Conservation (phyloP, 2,113 vertebrate genomes). For the Elaphurus davidianus region DNA sequence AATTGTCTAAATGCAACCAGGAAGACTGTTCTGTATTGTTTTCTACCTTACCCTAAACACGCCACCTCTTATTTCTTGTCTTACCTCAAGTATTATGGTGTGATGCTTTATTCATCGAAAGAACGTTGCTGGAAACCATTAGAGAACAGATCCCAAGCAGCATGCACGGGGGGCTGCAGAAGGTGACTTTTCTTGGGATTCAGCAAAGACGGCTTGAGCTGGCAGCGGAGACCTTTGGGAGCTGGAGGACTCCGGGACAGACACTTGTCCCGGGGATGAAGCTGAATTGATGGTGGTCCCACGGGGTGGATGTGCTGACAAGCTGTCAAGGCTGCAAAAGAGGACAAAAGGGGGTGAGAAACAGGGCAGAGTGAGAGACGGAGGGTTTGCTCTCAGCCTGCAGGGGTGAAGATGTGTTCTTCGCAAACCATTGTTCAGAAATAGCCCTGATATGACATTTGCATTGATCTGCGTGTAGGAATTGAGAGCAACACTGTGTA, state of each 20-base stretch:
- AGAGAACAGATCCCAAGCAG: fast-evolving
- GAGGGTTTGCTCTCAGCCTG: fast-evolving
- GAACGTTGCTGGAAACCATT: fast-evolving
- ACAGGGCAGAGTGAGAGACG: fast-evolving
- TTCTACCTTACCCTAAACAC: neutral
- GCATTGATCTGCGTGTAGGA: fast-evolving
- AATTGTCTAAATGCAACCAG: fast-evolving
- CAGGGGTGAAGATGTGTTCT: fast-evolving
- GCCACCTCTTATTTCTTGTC: neutral
- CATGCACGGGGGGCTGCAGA: fast-evolving
- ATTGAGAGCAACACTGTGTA: fast-evolving
- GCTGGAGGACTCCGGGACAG: neutral
- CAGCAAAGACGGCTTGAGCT: fast-evolving
- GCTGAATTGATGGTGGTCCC: fast-evolving
- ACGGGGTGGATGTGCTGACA: fast-evolving
- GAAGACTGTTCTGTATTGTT: neutral
- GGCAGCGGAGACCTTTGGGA: fast-evolving
- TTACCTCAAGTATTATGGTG: fast-evolving
- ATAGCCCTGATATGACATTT: fast-evolving
- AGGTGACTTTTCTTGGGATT: neutral
- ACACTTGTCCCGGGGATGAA: fast-evolving
- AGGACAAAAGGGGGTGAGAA: neutral
- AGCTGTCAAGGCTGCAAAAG: neutral
- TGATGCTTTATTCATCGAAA: neutral
- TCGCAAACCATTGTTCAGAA: too few relatives aligned